Conservation (phyloP, 1,140 invertebrate genomes). For the Sycobia sp. region DNA sequence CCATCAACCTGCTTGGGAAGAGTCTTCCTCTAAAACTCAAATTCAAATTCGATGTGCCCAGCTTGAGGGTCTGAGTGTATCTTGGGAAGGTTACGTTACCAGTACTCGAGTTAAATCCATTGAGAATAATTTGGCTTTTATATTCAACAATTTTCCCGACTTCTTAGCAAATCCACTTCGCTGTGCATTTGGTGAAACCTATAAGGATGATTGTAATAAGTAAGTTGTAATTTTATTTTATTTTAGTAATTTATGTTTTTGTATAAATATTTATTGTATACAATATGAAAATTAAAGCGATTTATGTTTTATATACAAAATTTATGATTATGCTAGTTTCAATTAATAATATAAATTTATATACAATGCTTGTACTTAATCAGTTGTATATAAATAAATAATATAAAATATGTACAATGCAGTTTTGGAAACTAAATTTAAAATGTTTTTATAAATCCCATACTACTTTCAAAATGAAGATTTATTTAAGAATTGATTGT, state of each 20-base stretch:
- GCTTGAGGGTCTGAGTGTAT: conserved; percentile 68
- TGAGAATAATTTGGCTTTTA: conserved; percentile 66
- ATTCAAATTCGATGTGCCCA: conserved; percentile 73
- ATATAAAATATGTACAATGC: too few relatives aligned
- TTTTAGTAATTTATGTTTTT: neutral
- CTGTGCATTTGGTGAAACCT: conserved; percentile 73
- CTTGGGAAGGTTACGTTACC: conserved; percentile 76
- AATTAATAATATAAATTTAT: too few relatives aligned
- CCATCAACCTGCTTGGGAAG: conserved; percentile 70
- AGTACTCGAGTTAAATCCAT: conserved; percentile 69
- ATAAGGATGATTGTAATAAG: conserved; percentile 61
- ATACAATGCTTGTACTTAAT: too few relatives aligned
- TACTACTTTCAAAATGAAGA: too few relatives aligned
- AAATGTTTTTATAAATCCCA: too few relatives aligned
- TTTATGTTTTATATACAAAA: neutral
- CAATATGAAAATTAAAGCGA: too few relatives aligned
- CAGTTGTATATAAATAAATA: too few relatives aligned
- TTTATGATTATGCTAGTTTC: too few relatives aligned
- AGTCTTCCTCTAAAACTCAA: conserved; percentile 67
- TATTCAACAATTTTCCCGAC: conserved; percentile 67
- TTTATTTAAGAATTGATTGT: too few relatives aligned
- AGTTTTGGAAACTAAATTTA: too few relatives aligned
- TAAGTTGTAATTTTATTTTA: neutral
- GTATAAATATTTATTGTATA: too few relatives aligned
- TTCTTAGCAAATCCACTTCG: conserved; percentile 65